phyloP scores from a whole-genome alignment of 1,140 invertebrate species.

The Tetragonula clypearis region DNA sequence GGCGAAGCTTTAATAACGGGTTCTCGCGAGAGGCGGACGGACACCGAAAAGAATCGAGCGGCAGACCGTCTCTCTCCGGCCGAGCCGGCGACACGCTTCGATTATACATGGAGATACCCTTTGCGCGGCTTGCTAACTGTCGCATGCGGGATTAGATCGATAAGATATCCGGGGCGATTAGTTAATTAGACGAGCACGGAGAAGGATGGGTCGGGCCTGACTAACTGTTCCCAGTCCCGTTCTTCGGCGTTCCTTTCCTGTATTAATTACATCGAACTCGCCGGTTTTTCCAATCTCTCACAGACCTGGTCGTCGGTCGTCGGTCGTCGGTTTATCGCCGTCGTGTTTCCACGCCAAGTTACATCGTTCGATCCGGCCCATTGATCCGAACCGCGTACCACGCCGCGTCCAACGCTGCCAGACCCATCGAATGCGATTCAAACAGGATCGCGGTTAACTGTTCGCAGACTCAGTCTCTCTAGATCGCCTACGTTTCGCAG shows the following conservation, averaged over 20 bases:
- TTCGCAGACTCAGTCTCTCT: neutral
- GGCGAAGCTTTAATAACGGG: slow-evolving; percentile 48
- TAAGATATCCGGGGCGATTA: slow-evolving; percentile 58
- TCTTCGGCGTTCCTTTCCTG: neutral
- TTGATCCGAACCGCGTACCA: neutral
- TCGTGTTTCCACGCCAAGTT: neutral
- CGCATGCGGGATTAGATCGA: slow-evolving; percentile 60
- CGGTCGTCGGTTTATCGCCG: no score
- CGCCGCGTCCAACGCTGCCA: neutral
- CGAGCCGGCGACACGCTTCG: slow-evolving; percentile 27
- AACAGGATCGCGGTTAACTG: neutral
- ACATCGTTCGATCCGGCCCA: neutral
- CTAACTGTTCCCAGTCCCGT: slow-evolving; percentile 47
- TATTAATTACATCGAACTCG: slow-evolving; percentile 28
- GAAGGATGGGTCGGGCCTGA: slow-evolving; percentile 14
- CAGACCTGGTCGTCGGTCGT: neutral
- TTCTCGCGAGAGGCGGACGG: neutral
- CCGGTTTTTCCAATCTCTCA: neutral
- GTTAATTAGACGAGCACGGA: slow-evolving; percentile 63
- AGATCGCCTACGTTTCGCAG: neutral
- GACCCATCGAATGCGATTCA: neutral
- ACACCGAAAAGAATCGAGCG: slow-evolving; percentile 28
- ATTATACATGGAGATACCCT: slow-evolving; percentile 52
- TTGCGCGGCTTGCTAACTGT: slow-evolving; percentile 45
- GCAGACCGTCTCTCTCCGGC: neutral